Conservation (phyloP, 2,113 vertebrate species). For the Corythaeola cristata region DNA sequence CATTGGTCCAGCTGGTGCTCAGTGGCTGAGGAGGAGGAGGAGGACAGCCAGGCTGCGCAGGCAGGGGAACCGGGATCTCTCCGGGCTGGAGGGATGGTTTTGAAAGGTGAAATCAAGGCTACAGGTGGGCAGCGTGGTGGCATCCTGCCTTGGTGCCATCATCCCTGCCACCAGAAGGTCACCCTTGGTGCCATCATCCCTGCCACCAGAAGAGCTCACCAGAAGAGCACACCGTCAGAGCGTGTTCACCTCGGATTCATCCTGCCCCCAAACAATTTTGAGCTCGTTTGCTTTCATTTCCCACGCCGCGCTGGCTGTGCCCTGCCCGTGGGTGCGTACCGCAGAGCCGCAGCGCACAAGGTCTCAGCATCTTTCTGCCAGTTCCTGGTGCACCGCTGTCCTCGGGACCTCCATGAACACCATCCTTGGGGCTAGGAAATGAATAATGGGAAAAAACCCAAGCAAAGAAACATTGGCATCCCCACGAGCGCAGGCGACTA, state of each 20-base stretch:
- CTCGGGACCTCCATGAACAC: neutral
- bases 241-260: neutral
- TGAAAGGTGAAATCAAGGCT: neutral
- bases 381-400: neutral
- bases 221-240: neutral
- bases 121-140: neutral
- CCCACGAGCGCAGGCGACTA: neutral
- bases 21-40: neutral
- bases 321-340: neutral
- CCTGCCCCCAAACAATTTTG: neutral
- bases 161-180: neutral
- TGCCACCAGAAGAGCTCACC: neutral
- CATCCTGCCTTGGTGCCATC: neutral
- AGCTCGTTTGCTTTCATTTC: neutral
- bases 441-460: neutral
- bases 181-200: neutral
- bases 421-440: neutral
- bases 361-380: neutral
- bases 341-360: neutral
- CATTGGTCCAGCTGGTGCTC: neutral
- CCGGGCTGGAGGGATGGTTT: neutral
- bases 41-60: neutral
- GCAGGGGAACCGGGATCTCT: fast-evolving
- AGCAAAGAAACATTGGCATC: neutral
- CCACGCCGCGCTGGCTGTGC: neutral